Evolutionary conservation across 2,888 invertebrate genomes (phyloP).

Genomic region (Yponomeuta sedellus): DNA sequence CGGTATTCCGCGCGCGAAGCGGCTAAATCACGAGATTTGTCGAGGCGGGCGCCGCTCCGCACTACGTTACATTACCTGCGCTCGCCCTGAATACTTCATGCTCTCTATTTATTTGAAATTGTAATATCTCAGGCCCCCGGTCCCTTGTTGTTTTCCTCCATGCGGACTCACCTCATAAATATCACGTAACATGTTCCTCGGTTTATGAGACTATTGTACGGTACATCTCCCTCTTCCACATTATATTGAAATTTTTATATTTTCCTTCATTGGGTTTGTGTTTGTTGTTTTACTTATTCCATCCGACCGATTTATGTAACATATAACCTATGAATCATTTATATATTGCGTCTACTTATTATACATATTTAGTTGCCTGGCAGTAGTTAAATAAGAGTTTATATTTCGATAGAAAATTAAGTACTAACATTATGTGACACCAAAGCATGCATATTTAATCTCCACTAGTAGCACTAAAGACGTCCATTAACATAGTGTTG

Average conservation of each 20-base stretch:
- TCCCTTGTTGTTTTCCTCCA: slow-evolving; percentile 65
- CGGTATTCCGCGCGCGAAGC: slow-evolving; percentile 72
- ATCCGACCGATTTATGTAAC: slow-evolving; percentile 4
- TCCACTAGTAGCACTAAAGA: slow-evolving; percentile 5
- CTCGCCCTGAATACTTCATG: slow-evolving; percentile 73
- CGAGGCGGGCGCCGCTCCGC: slow-evolving; percentile 60
- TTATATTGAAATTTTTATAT: slow-evolving; percentile 16
- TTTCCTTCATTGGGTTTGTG: slow-evolving; percentile 7
- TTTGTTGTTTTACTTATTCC: slow-evolving; percentile 8
- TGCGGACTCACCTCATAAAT: slow-evolving; percentile 65
- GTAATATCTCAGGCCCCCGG: slow-evolving; percentile 65
- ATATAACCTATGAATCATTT: slow-evolving; percentile 12
- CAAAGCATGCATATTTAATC: slow-evolving; percentile 9
- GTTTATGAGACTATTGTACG: slow-evolving; percentile 58
- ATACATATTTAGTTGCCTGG: slow-evolving; percentile 13
- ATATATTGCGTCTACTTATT: slow-evolving; percentile 6
- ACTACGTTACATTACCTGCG: slow-evolving; percentile 71
- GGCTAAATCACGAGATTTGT: slow-evolving; percentile 75
- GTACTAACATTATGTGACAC: slow-evolving; percentile 12
- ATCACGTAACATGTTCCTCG: slow-evolving; percentile 61
- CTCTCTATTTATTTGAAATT: slow-evolving; percentile 73
- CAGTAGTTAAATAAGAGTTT: slow-evolving; percentile 9
- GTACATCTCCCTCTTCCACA: slow-evolving; percentile 31
- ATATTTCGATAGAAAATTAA: slow-evolving; percentile 4
- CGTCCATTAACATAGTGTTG: slow-evolving; percentile 29